Percentiles rank a stretch among this genome's conserved stretches.
These are phyloP conservation scores for Psittacula cyanocephala DNA, from an alignment of 2,113 vertebrate genomes.

Conservation along the genomic window DNA sequence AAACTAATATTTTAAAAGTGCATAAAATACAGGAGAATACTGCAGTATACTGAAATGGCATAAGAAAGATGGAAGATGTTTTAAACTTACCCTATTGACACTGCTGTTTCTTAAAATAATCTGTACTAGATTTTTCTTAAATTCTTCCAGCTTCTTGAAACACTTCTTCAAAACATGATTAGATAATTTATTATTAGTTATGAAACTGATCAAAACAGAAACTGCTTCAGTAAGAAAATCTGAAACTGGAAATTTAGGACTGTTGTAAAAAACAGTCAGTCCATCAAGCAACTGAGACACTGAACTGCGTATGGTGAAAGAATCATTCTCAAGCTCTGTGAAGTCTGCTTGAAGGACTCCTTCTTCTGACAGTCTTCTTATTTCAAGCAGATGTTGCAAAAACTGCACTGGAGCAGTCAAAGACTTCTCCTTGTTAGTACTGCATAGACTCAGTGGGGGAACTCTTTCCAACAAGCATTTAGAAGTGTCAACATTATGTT, in stretches of 20 bases:
- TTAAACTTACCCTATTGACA: constrained; percentile 81
- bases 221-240: constrained; percentile 75
- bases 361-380: constrained; percentile 69
- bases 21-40: not conserved
- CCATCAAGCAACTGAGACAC: constrained; percentile 80
- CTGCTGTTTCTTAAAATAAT: constrained; percentile 73
- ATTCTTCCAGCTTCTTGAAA: constrained; percentile 76
- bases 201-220: constrained; percentile 61
- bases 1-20: not conserved
- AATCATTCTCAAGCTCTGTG: constrained; percentile 62
- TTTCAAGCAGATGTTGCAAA: constrained; percentile 79
- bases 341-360: constrained; percentile 60
- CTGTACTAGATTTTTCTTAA: constrained; percentile 76
- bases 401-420: constrained; percentile 77
- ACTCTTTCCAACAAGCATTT: not conserved
- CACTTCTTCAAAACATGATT: constrained; percentile 71
- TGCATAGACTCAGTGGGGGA: constrained; percentile 3
- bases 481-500: not conserved
- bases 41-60: not conserved
- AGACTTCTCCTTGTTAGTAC: not conserved
- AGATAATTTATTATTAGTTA: constrained; percentile 70
- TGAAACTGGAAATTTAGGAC: constrained; percentile 60
- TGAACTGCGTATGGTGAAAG: constrained; percentile 73
- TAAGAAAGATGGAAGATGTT: not conserved
- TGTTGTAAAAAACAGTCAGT: constrained; percentile 74